Evolutionary conservation across 2,113 vertebrate genomes (phyloP), one percentile per base, ranked within the genome.

Genomic region (Malurus melanocephalus): DNA sequence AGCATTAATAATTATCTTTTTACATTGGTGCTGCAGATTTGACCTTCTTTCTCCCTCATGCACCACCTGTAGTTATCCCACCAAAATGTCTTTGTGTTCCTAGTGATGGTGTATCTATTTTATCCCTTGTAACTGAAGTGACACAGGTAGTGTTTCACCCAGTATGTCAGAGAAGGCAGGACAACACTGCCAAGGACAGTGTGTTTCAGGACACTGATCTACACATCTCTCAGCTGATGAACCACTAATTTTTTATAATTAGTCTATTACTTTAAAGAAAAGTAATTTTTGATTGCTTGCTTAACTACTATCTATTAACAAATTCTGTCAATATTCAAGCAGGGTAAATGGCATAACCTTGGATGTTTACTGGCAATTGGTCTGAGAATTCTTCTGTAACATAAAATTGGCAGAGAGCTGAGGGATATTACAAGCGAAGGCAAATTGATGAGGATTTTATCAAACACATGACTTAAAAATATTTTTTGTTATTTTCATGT

Each of bases 81-180:
- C 55, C 59, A 83, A 95, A 95, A 87, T 65, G 69, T 89, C 85
- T 93, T 28, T 26, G 56, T 92, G 69, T 19, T 93, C 67, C 88
- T 86, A 88, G 80, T 87, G 91, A 96, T 51, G 83, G 89, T 68
- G 35, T n/a, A 82, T 80, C 45, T 93, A 30, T 96, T 96, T 95
- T 67, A 91, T 91, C 59, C 52, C 88, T 56, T 51, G 33, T 85
- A 90, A 94, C 11, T 94, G 90, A 95, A 94, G 85, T 64, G 88
- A 82, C 86, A 84, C 52, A 96, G 32, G 22, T 1, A 6, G 32
- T 43, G 51, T 57, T 57, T 92, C 65, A 87, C 33, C 18, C 46
- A 91, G 80, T 32, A 88, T 73, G 88, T 17, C 56, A 46, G 52
- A 87, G 87, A 65, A 87, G 74, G 57, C 13, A 68, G 24, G 64